Evolutionary conservation across 2,797 vertebrate species (phyloP), one percentile per base, ranked within the genome.

Genomic region (Gastrophryne carolinensis): DNA sequence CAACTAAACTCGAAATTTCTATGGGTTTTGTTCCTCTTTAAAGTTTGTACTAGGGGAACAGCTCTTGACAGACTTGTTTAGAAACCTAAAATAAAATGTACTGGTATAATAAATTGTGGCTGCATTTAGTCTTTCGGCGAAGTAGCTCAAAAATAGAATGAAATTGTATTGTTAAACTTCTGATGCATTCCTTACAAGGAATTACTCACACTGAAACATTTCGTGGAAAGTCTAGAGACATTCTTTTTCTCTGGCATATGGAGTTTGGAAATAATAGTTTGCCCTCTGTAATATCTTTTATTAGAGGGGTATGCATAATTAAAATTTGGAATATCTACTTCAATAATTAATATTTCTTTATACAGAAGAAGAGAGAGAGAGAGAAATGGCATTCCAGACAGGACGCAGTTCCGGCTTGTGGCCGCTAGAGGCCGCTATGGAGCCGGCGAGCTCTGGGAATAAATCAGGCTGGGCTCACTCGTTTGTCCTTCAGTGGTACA

Each of bases 401-500:
- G 24, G 29, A 54, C 34, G 81, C 69, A 67, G 69, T 64, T 52
- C 23, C 30, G 1, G 1, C 1, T 30, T 13, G 8, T 21, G 56
- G 60, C 80, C 84, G 67, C 73, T 52, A 83, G 84, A 66, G 77
- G 83, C 75, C 57, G 80, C 64, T 50, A 2, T 32, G 23, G 84
- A 78, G 79, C 74, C 56, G 57, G 64, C 17, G 73, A 80, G 84
- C 84, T 82, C 82, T 85, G 86, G 85, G 75, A 86, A 84, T 85
- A 80, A 35, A 82, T 82, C 81, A 84, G 80, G 84, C 86, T 64
- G 47, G 86, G 82, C 72, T 71, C 86, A 85, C 85, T 81, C 85
- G 80, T 80, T 84, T 78, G 77, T 82, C 86, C 84, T 86, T 87
- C 87, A 87, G 83, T 79, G 86, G 39, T 72, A 83, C 82, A 84